Conservation (phyloP, 1,140 invertebrate genomes). For the Caenorhabditis inopinata region DNA sequence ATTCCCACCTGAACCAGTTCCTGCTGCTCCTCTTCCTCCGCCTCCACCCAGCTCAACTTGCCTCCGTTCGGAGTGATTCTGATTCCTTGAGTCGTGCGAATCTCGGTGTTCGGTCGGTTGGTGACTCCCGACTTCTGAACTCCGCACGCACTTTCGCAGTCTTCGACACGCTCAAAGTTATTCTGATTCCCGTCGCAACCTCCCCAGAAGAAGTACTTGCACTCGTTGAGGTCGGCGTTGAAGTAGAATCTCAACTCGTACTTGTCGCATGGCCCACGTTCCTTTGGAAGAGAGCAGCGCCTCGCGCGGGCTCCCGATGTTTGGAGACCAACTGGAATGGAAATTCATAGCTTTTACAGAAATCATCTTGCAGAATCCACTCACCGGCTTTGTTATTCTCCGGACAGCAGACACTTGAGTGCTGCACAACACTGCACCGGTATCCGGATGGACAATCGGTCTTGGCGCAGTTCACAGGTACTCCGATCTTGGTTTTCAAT, state of each 20-base stretch:
- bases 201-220: constrained; percentile 77
- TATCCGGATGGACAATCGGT: constrained; percentile 58
- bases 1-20: too few species aligned
- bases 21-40: background rate
- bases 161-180: constrained; percentile 78
- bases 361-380: too few species aligned
- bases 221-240: constrained; percentile 68
- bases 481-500: constrained; percentile 51
- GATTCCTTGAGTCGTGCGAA: constrained; percentile 37
- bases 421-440: constrained; percentile 53
- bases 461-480: constrained; percentile 57
- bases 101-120: constrained; percentile 8
- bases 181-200: constrained; percentile 84
- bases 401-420: constrained; percentile 56
- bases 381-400: constrained; percentile 51
- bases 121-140: constrained; percentile 21
- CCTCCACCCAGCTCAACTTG: constrained; percentile 7
- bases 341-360: too few species aligned
- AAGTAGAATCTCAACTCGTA: constrained; percentile 65
- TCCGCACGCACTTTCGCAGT: constrained; percentile 80
- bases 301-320: background rate
- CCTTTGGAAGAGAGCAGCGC: constrained; percentile 59
- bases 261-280: constrained; percentile 64
- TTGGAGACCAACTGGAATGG: background rate
- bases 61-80: constrained; percentile 34